A percentile compares a stretch with the other conserved stretches of the same genome.
Conservation (phyloP, 2,113 vertebrate species). For the Tachysurus vachellii region DNA sequence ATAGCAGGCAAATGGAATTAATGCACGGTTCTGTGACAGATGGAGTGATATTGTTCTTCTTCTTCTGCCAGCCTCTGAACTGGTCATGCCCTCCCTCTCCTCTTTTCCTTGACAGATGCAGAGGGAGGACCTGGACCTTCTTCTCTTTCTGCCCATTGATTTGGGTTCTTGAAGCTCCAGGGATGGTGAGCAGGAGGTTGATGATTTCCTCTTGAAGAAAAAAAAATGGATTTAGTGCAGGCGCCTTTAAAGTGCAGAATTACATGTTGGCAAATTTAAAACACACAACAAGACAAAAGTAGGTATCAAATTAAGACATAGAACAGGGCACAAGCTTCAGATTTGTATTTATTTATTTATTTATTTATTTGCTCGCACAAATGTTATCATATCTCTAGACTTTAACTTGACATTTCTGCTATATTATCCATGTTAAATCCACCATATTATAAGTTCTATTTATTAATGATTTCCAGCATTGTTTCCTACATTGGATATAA, state of each 20-base stretch:
- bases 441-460: no score
- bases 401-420: background rate
- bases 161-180: conserved; percentile 73
- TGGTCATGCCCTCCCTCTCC: conserved; percentile 69
- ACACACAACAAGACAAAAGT: background rate
- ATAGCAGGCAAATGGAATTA: conserved; percentile 66
- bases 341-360: background rate
- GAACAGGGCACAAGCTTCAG: background rate
- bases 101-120: conserved; percentile 78
- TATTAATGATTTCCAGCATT: background rate
- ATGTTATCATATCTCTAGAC: background rate
- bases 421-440: background rate
- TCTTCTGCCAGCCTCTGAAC: conserved; percentile 42
- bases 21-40: conserved; percentile 74
- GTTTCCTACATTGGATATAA: background rate
- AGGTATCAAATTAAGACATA: no score
- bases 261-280: background rate
- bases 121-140: conserved; percentile 72
- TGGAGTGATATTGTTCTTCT: conserved; percentile 76
- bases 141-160: conserved; percentile 79
- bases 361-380: background rate
- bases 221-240: conserved; percentile 52
- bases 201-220: conserved; percentile 63
- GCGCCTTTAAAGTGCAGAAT: conserved; percentile 27
- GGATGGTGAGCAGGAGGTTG: conserved; percentile 58